Base-by-base conservation (phyloP, 2,113 vertebrate genomes). In the Dryoscopus gambensis region DNA sequence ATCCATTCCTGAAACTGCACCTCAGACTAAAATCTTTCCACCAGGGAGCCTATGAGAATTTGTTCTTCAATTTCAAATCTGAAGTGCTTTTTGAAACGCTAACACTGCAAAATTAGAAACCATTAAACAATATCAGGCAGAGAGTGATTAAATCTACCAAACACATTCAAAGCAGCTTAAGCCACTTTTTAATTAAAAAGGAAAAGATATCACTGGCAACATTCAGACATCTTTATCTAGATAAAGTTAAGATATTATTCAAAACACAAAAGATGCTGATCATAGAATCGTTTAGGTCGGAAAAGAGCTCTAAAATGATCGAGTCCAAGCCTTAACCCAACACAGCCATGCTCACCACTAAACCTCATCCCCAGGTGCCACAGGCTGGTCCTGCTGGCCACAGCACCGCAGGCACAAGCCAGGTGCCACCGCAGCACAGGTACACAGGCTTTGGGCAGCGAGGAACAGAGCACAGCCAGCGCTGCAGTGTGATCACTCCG, bases 101-200 rank as follows among this genome's bases (percentile, higher is more conserved):
- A 98, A 97, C 97, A 92, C 89, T 93, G 96, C 98, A 98, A 98
- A 98, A 98, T 98, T 98, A 97, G 97, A 98, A 98, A 95, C 96
- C 92, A 98, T 97, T 98, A 98, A 98, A 98, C 97, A 98, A 98
- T 98, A 97, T 96, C 97, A 98, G 93, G 94, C 96, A 97, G 97
- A 96, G 93, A 97, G 97, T 97, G 97, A 98, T 98, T 98, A 98
- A 97, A 98, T 98, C 97, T 97, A 98, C 97, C 89, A 97, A 97
- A 98, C 87, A 97, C 89, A 97, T 96, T 97, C 93, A 97, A 97
- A 97, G 95, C 94, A 97, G 97, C 97, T 98, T 98, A 98, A 98
- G 97, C 95, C 96, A 97, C 97, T 98, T 98, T 98, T 98, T 98
- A 98, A 98, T 98, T 98, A 98, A 98, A 98, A 98, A 97, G 96